Evolutionary conservation across 92 coral and sea anemone species (phyloP).

Genomic region (Montipora capitata): DNA sequence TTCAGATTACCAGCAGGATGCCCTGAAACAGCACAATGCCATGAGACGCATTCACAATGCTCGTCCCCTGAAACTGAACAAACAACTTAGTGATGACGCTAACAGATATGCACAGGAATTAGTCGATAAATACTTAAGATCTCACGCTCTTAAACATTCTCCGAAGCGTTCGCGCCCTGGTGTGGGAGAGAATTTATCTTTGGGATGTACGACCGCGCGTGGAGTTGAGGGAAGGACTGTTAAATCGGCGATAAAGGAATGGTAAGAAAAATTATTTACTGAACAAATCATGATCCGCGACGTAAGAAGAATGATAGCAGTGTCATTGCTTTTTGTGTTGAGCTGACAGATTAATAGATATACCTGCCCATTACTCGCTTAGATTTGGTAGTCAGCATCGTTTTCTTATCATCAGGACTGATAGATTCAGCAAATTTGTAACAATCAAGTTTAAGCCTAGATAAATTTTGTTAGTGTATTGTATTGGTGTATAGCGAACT

Average conservation of each 20-base stretch:
- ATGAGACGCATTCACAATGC: conserved; percentile 65
- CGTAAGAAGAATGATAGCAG: no score
- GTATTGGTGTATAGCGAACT: no score
- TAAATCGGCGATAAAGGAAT: conserved; percentile 14
- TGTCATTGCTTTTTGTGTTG: no score
- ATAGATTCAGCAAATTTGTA: no score
- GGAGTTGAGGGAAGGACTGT: conserved; percentile 11
- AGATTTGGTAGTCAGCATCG: no score
- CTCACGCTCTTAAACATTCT: conserved; percentile 36
- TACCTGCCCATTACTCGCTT: no score
- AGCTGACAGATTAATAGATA: no score
- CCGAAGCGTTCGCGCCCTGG: conserved; percentile 28
- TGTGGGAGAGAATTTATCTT: conserved; percentile 69
- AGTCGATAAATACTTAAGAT: background rate
- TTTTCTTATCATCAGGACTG: no score
- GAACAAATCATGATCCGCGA: no score
- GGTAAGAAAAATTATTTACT: conserved; percentile 11
- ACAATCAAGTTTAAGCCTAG: no score
- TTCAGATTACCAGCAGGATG: conserved; percentile 47
- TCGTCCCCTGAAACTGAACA: conserved; percentile 20
- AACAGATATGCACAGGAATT: conserved; percentile 57
- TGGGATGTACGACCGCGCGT: conserved; percentile 52
- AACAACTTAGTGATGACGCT: conserved; percentile 30
- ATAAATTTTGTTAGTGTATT: no score
- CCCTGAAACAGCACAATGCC: conserved; percentile 56